Evolutionary conservation across 1,140 invertebrate genomes (phyloP).

Genomic region (Eriocheir sinensis): DNA sequence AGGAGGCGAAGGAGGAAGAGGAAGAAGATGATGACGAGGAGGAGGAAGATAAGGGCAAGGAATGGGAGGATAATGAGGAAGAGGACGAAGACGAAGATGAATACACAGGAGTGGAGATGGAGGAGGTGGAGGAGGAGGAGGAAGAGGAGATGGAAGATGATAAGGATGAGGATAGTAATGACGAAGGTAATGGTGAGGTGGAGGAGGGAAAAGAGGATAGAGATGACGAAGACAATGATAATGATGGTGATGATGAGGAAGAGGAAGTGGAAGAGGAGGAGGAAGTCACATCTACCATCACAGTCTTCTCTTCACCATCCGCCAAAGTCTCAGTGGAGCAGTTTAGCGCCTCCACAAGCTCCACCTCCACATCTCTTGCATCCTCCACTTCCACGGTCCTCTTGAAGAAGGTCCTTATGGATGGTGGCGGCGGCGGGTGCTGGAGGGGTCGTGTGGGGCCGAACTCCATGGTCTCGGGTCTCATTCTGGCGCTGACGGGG

Average conservation of each 20-base stretch:
- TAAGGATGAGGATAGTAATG: too few species aligned
- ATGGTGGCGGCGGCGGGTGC: background rate
- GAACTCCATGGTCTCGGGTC: background rate
- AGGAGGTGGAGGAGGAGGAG: background rate
- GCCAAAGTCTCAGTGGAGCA: background rate
- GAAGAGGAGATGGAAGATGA: background rate
- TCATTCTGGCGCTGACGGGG: background rate
- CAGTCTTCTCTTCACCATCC: background rate
- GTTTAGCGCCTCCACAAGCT: background rate
- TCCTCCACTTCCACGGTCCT: background rate
- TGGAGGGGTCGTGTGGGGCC: background rate
- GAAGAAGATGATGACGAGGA: background rate
- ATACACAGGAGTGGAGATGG: too few species aligned
- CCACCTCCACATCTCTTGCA: background rate
- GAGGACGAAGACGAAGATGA: background rate
- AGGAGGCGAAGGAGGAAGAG: background rate
- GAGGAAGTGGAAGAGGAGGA: background rate
- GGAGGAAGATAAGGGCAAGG: background rate
- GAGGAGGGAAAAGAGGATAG: background rate
- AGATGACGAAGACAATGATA: background rate
- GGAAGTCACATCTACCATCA: too few species aligned
- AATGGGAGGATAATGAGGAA: too few species aligned
- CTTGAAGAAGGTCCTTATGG: constrained; percentile 9
- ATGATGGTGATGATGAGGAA: background rate
- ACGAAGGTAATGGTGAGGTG: too few species aligned